Base-by-base conservation (phyloP, 2,888 invertebrate genomes). In the Andrena trimmerana region DNA sequence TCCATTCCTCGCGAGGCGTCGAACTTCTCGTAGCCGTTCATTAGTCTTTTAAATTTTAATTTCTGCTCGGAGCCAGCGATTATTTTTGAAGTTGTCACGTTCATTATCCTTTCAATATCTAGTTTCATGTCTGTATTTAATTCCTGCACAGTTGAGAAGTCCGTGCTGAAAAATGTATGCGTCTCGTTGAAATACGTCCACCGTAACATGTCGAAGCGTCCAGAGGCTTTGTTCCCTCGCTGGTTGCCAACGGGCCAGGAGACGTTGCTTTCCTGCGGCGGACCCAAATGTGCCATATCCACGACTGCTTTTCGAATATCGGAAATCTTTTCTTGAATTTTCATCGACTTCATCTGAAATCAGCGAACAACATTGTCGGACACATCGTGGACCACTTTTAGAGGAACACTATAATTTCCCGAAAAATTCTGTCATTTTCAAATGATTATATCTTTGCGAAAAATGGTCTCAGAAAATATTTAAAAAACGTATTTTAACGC, bases 141-240 rank as follows among this genome's bases (percentile, higher is more conserved):
- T 73, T 95, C 95, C 72, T 95, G 95, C 2, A 97, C 95, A 84
- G 96, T 97, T 85, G 96, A 96, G 90, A 97, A 97, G 91, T 98
- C 98, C 93, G 97, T 97, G 31, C 97, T 96, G 94, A 97, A 96
- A 93, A 97, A 97, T 54, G 97, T 96, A 93, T 98, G 97, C 24
- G 97, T 97, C 83, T 95, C 95, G 92, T 98, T 99, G 93, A 99
- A 97, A 92, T 97, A 96, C 72, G 97, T 96, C 97, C 98, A 99
- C 60, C 96, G 96, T 66, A 98, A 95, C 84, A 99, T 96, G 94
- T 99, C 98, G 94, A 97, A 97, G 89, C 98, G 95, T 70, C 96
- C 96, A 16, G 95, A 95, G 2, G 97, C 97, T 84, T 95, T 96
- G 83, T 96, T 96, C 0, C 96, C 95, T 48, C 95, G 94, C 79